Conservation (phyloP, 2,888 invertebrate species). For the Eulithis testata region DNA sequence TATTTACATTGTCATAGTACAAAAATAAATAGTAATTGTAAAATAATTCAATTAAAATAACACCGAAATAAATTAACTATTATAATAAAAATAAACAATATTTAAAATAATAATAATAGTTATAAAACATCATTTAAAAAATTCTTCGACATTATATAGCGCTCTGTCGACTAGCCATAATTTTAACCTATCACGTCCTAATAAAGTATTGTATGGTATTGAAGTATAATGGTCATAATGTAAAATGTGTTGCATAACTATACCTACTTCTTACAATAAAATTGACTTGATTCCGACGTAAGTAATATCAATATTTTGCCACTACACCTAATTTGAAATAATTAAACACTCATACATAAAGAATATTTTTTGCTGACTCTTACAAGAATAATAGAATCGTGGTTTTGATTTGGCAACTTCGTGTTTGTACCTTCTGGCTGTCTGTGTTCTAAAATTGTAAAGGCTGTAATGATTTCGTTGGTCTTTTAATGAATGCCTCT, state of each 20-base stretch:
- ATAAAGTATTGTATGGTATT: constrained; percentile 48
- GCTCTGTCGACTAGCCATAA: too few species aligned
- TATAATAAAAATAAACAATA: too few species aligned
- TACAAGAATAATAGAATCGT: constrained; percentile 42
- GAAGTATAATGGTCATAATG: constrained; percentile 56
- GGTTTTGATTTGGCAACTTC: constrained; percentile 29
- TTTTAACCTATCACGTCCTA: too few species aligned
- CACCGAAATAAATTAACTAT: too few species aligned
- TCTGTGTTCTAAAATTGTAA: neutral
- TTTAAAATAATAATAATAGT: too few species aligned
- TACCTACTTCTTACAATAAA: constrained; percentile 40
- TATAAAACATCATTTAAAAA: too few species aligned
- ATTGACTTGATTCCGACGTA: constrained; percentile 42
- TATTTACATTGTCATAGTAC: too few species aligned
- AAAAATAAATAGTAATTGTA: too few species aligned
- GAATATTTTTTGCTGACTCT: constrained; percentile 41
- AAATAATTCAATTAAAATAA: too few species aligned
- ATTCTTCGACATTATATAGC: too few species aligned
- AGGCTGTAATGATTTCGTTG: neutral
- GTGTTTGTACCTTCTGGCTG: constrained; percentile 20
- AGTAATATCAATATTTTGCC: constrained; percentile 55
- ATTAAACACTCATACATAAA: constrained; percentile 48
- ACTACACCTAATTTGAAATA: constrained; percentile 47
- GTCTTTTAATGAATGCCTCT: constrained; percentile 2
- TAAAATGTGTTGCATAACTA: constrained; percentile 31